Conservation (phyloP, 2,113 vertebrate genomes). For the Dipodomys ordii region DNA sequence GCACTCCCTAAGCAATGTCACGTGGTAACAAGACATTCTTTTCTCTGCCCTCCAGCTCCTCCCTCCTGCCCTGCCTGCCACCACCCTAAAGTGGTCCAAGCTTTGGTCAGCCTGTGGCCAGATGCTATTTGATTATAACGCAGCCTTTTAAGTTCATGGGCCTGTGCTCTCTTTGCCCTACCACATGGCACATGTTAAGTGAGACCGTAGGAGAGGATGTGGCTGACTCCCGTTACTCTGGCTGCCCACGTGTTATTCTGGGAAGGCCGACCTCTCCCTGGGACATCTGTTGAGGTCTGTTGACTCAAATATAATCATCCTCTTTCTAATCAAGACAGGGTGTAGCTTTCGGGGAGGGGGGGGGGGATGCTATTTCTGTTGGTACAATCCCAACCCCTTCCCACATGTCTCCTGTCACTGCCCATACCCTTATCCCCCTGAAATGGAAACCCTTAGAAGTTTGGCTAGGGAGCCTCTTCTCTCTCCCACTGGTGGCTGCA, state of each 20-base stretch:
- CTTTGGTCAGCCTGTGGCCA: rapidly evolving
- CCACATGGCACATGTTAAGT: rapidly evolving
- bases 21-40: neutral
- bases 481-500: too few species aligned
- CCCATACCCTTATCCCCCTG: too few species aligned
- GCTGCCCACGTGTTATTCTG: rapidly evolving
- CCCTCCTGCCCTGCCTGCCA: too few species aligned
- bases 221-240: neutral
- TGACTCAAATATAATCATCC: neutral
- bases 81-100: too few species aligned
- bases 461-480: too few species aligned
- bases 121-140: rapidly evolving
- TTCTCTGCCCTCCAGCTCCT: neutral
- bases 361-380: too few species aligned
- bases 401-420: neutral
- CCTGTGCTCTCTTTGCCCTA: rapidly evolving
- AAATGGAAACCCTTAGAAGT: too few species aligned
- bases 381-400: neutral
- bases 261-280: neutral
- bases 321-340: neutral
- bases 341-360: neutral
- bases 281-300: neutral
- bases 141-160: neutral
- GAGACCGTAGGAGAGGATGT: rapidly evolving
- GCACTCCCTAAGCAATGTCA: neutral